Conservation (phyloP, 2,797 vertebrate genomes). For the Anisognathus igniventris region DNA sequence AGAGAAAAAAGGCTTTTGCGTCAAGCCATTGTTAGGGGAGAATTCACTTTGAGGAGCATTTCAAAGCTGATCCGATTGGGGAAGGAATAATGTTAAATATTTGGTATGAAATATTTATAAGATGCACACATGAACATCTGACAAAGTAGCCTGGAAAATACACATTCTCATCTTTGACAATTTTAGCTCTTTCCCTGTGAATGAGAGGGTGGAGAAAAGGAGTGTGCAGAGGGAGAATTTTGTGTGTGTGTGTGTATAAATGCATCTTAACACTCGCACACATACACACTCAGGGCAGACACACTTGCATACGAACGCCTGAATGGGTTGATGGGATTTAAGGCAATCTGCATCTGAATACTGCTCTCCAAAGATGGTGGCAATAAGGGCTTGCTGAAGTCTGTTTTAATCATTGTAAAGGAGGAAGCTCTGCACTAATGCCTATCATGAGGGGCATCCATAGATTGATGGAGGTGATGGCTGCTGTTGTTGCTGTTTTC, state of each 20-base stretch:
- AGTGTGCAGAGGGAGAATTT: background rate
- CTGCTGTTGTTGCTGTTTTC: background rate
- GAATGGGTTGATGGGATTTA: slow-evolving; percentile 83
- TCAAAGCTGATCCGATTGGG: slow-evolving; percentile 77
- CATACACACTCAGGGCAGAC: background rate
- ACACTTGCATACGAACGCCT: slow-evolving; percentile 58
- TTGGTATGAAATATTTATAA: slow-evolving; percentile 88
- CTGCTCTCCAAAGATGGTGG: slow-evolving; percentile 71
- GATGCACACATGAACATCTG: slow-evolving; percentile 65
- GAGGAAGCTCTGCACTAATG: slow-evolving; percentile 36
- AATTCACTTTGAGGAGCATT: slow-evolving; percentile 79
- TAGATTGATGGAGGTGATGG: background rate
- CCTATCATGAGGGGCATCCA: background rate
- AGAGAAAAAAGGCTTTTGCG: slow-evolving; percentile 71
- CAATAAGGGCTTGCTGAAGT: slow-evolving; percentile 75
- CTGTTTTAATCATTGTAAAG: slow-evolving; percentile 74
- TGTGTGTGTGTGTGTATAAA: background rate
- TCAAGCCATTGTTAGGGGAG: slow-evolving; percentile 81
- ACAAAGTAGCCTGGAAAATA: slow-evolving; percentile 75
- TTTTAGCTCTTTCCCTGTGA: slow-evolving; percentile 38
- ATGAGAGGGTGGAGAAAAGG: background rate
- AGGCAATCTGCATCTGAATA: slow-evolving; percentile 93
- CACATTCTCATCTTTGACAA: slow-evolving; percentile 61
- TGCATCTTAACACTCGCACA: background rate
- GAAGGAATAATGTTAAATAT: slow-evolving; percentile 79